Evolutionary conservation across 37 sponge, comb jelly and placozoan species (phyloP).

Genomic region (Petrosia ficiformis): DNA sequence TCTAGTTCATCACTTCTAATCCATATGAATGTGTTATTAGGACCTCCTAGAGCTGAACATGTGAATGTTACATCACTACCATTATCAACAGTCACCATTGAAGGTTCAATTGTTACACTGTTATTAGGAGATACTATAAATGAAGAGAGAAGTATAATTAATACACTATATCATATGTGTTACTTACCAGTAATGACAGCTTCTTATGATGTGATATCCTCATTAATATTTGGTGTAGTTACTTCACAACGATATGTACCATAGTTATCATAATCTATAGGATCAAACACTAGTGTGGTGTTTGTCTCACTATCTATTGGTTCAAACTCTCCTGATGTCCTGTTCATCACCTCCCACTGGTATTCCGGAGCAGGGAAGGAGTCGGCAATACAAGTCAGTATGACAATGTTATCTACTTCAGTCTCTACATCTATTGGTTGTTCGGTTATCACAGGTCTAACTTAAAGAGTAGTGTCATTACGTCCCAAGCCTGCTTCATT

Average conservation of each 20-base stretch:
- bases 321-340: background rate
- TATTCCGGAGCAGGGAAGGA: conserved; percentile 17
- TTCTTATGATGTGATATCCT: background rate
- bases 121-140: conserved; percentile 30
- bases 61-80: conserved; percentile 16
- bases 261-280: background rate
- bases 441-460: conserved; percentile 10
- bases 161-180: background rate
- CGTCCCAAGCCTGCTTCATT: no score
- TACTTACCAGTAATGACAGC: conserved; percentile 17
- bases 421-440: conserved; percentile 1
- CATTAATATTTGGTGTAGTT: conserved; percentile 8
- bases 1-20: conserved; percentile 9
- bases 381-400: conserved; percentile 9
- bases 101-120: conserved; percentile 27
- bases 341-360: conserved; percentile 7
- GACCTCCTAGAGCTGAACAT: conserved; percentile 56
- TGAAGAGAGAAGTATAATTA: background rate
- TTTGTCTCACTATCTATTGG: background rate
- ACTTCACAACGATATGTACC: conserved; percentile 11
- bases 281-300: background rate
- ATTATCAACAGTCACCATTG: background rate
- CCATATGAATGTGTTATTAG: conserved; percentile 46
- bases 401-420: background rate
- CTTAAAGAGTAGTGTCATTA: no score